phyloP scores from a whole-genome alignment of 2,888 invertebrate genomes.

The Amphimallon solstitiale region DNA sequence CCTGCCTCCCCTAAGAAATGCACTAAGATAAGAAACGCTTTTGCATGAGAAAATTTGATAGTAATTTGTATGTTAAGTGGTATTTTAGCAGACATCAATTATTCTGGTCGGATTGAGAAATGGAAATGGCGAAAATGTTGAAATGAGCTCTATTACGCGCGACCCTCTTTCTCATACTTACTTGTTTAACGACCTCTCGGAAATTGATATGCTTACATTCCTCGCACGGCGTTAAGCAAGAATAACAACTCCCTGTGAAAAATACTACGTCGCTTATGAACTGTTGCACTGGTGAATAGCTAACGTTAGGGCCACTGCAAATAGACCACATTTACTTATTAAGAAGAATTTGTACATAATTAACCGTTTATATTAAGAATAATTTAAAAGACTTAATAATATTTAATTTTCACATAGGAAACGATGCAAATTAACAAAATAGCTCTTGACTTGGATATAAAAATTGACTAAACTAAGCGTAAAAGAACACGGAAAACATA shows the following conservation, averaged over 20 bases:
- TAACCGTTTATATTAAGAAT: no score
- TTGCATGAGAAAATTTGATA: conserved; percentile 1
- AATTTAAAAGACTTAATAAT: no score
- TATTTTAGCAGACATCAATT: conserved; percentile 6
- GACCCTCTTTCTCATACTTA: conserved; percentile 43
- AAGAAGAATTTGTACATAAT: no score
- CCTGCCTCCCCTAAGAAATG: no score
- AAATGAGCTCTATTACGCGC: background rate
- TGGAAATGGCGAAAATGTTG: background rate
- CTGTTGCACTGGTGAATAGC: conserved; percentile 51
- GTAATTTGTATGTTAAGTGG: conserved; percentile 13
- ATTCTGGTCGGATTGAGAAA: conserved; percentile 17
- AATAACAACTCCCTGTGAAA: conserved; percentile 64
- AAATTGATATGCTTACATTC: conserved; percentile 58
- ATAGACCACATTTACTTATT: background rate
- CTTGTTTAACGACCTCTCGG: conserved; percentile 55
- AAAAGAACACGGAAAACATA: no score
- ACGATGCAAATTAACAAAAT: conserved; percentile 34
- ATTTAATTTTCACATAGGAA: background rate
- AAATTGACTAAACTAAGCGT: no score
- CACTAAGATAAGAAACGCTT: conserved; percentile 48
- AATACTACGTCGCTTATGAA: conserved; percentile 63
- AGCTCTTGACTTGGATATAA: no score
- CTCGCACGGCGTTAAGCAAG: conserved; percentile 60
- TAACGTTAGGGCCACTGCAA: conserved; percentile 45